Evolutionary conservation across 2,113 vertebrate species (phyloP), one percentile per base, ranked within the genome.

Genomic region (Carassius carassius): DNA sequence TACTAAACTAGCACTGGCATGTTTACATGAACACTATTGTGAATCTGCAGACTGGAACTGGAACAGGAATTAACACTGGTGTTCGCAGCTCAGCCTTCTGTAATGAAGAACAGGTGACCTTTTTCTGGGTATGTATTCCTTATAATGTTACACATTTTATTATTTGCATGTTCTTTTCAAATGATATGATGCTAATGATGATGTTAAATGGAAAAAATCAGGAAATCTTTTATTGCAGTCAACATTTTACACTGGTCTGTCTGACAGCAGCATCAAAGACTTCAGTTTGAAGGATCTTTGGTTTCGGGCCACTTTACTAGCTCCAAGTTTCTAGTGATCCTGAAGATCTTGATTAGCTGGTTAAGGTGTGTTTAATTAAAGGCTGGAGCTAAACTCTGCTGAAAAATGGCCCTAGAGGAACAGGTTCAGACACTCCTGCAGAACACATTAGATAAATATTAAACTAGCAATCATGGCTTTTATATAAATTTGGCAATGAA

Each of bases 261-360:
- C 21, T 60, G 56, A 60, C n/a, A 60, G 56, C 0, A 2, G 19
- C 56, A 8, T 58, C 1, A 19, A 21, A 35, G 29, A 16, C 16
- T 29, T 29, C 67, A 70, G 2, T 70, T 12, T 37, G 9, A 11
- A 70, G 17, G 10, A 5, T 41, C 35, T 10, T 41, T 41, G 19
- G 35, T 47, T 47, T 73, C 1, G 1, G 12, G 37, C 10, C 32
- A 41, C 37, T 72, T 72, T n/a, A n/a, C n/a, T 12, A 12, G 35
- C 37, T 72, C 35, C 37, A 72, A 44, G 37, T 73, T 69, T 37
- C 70, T 47, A 44, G 70, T 3, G 41, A 16, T 47, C 70, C 12
- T 14, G 70, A 47, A 47, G 41, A 73, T 73, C 70, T 44, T 8
- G 70, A 74, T 74, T 74, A 47, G n/a, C 70, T 16, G 37, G 37